Percentiles rank a stretch among this genome's conserved stretches.
These are phyloP conservation scores for Philopotamus ludificatus DNA, from an alignment of 1,140 invertebrate genomes.

Conservation along the genomic window DNA sequence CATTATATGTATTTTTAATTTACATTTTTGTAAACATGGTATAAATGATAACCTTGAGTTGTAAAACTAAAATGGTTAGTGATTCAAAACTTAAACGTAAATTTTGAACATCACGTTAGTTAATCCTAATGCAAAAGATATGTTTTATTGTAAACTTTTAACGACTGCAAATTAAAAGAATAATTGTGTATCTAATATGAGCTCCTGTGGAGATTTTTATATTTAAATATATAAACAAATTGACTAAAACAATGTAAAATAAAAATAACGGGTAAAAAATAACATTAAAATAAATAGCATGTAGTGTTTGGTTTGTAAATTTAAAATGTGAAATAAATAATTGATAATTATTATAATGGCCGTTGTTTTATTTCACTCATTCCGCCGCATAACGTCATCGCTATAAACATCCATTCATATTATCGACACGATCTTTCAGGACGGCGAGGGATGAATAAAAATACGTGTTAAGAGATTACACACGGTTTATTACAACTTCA, in stretches of 20 bases:
- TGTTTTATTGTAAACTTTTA: conserved; percentile 42
- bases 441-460: neutral
- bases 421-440: neutral
- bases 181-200: conserved; percentile 45
- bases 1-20: conserved; percentile 24
- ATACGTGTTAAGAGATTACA: conserved; percentile 18
- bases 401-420: neutral
- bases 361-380: conserved; percentile 45
- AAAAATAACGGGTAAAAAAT: conserved; percentile 54
- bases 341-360: conserved; percentile 56
- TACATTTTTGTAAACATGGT: conserved; percentile 37
- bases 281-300: conserved; percentile 55
- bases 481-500: conserved; percentile 29
- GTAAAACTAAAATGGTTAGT: conserved; percentile 42
- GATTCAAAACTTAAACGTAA: conserved; percentile 39
- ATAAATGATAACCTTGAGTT: conserved; percentile 40
- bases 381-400: too few species aligned
- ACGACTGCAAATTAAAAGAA: conserved; percentile 43
- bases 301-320: conserved; percentile 58
- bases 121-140: conserved; percentile 38
- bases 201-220: conserved; percentile 59
- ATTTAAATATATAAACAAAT: conserved; percentile 52
- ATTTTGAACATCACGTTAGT: conserved; percentile 40
- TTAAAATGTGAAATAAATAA: conserved; percentile 56
- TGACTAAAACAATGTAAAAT: conserved; percentile 53